These are phyloP conservation scores for Sphenodon punctatus DNA, from an alignment of 2,797 vertebrate species.

Conservation along the genomic window DNA sequence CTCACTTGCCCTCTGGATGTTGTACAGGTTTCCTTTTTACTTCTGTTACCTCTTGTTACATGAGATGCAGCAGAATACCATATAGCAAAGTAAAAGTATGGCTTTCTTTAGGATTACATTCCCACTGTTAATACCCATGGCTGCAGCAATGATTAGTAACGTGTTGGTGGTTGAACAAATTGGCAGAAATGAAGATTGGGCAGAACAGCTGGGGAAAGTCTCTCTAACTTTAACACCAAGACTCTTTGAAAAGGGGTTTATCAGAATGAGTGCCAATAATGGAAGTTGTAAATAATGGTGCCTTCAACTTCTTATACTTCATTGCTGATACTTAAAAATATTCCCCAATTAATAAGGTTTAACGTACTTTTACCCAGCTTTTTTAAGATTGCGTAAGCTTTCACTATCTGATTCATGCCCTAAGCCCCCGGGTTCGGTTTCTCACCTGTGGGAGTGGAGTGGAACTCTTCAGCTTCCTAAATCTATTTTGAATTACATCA, in stretches of 20 bases:
- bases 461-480: background rate
- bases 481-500: background rate
- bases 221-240: slow-evolving; percentile 31
- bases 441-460: too few relatives aligned
- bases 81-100: slow-evolving; percentile 44
- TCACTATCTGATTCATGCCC: too few relatives aligned
- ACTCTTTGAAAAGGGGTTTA: slow-evolving; percentile 34
- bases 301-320: slow-evolving; percentile 78
- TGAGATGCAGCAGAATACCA: slow-evolving; percentile 23
- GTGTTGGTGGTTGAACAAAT: background rate
- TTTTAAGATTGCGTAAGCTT: too few relatives aligned
- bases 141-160: background rate
- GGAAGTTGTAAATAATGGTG: slow-evolving; percentile 77
- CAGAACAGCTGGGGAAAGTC: slow-evolving; percentile 33
- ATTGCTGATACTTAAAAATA: slow-evolving; percentile 67
- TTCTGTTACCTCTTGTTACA: slow-evolving; percentile 21
- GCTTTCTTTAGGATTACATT: slow-evolving; percentile 28
- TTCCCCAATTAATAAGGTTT: background rate
- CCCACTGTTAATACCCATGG: slow-evolving; percentile 31
- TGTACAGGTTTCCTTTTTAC: slow-evolving; percentile 35
- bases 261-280: slow-evolving; percentile 71
- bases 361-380: slow-evolving; percentile 19
- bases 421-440: too few relatives aligned
- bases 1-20: slow-evolving; percentile 40
- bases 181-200: slow-evolving; percentile 40